phyloP scores from a whole-genome alignment of 2,113 vertebrate species.

The Polypterus senegalus region DNA sequence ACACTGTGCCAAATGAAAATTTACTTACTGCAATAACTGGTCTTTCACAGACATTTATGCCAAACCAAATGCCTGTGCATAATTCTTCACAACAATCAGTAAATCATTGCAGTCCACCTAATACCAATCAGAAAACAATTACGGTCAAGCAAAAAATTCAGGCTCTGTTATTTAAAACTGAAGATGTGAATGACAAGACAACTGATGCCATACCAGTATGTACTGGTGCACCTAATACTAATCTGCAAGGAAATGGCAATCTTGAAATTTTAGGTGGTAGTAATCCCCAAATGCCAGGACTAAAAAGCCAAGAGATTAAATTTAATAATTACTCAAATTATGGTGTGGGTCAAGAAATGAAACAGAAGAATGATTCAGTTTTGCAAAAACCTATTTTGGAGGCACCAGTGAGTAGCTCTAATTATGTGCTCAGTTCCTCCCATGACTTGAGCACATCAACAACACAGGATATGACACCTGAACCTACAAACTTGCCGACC shows the following conservation, averaged over 20 bases:
- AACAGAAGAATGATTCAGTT: too few species aligned
- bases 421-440: neutral
- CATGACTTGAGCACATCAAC: slow-evolving; percentile 12
- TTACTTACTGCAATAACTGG: slow-evolving; percentile 21
- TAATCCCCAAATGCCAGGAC: slow-evolving; percentile 49
- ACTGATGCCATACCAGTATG: slow-evolving; percentile 32
- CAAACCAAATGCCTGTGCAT: slow-evolving; percentile 18
- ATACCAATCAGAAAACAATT: slow-evolving; percentile 22
- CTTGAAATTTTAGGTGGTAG: slow-evolving; percentile 28
- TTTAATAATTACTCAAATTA: too few species aligned
- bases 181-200: slow-evolving; percentile 45
- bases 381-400: too few species aligned
- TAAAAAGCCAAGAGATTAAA: slow-evolving; percentile 31
- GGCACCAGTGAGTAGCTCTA: too few species aligned
- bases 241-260: slow-evolving; percentile 16
- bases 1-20: slow-evolving; percentile 19
- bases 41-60: slow-evolving; percentile 21
- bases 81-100: slow-evolving; percentile 13
- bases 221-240: slow-evolving; percentile 26
- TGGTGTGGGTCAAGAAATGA: too few species aligned
- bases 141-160: slow-evolving; percentile 57
- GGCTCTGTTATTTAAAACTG: slow-evolving; percentile 66
- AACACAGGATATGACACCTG: slow-evolving; percentile 17
- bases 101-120: slow-evolving; percentile 2
- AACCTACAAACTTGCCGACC: slow-evolving; percentile 29